A percentile compares a stretch with the other conserved stretches of the same genome.
Evolutionary conservation across 2,888 invertebrate genomes (phyloP).

Genomic region (Hipparchia sbordonii): DNA sequence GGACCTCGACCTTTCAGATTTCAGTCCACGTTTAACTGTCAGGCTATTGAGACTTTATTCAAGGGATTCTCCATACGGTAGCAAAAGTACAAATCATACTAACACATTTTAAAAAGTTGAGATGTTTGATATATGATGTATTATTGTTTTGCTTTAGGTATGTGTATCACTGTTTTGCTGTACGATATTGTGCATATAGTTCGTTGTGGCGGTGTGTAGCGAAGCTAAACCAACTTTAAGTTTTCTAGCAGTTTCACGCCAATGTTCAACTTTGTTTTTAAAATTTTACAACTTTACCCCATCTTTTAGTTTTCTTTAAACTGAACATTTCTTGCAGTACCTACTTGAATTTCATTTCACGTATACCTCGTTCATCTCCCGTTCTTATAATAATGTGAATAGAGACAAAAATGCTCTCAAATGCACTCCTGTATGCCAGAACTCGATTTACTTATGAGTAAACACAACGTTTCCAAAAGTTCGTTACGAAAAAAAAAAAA

Average conservation of each 20-base stretch:
- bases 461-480: too few species aligned
- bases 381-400: slow-evolving; percentile 9
- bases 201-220: slow-evolving; percentile 32
- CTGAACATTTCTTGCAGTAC: slow-evolving; percentile 38
- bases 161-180: too few species aligned
- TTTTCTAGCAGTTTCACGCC: slow-evolving; percentile 58
- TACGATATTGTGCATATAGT: not conserved
- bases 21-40: too few species aligned
- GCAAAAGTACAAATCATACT: too few species aligned
- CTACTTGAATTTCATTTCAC: slow-evolving; percentile 34
- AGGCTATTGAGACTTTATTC: too few species aligned
- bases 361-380: slow-evolving; percentile 8
- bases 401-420: not conserved
- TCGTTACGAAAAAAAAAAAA: too few species aligned
- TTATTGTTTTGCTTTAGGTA: too few species aligned
- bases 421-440: not conserved
- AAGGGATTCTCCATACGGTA: too few species aligned
- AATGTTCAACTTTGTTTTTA: slow-evolving; percentile 60
- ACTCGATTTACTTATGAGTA: too few species aligned
- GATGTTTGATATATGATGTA: too few species aligned
- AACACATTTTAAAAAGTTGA: too few species aligned
- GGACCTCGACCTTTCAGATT: too few species aligned
- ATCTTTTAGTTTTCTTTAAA: slow-evolving; percentile 48
- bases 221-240: slow-evolving; percentile 47
- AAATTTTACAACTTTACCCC: slow-evolving; percentile 55